These are phyloP conservation scores for Fabriciana adippe DNA, from an alignment of 2,888 invertebrate species.

Conservation along the genomic window DNA sequence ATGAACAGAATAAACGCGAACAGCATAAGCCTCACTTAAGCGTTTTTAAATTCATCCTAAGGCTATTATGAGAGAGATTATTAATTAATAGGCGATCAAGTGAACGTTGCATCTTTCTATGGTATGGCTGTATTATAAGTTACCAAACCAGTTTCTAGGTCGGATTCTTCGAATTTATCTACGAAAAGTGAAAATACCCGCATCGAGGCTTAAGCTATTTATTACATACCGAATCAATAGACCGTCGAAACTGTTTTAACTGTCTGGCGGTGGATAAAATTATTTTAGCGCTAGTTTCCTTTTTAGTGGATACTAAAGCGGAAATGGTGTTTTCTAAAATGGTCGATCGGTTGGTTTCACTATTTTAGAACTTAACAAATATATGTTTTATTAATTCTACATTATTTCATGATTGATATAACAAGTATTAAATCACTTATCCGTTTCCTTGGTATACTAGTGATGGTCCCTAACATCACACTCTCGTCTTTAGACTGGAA, in stretches of 20 bases:
- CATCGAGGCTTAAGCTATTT: constrained; percentile 36
- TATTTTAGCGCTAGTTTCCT: neutral
- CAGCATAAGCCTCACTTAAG: constrained; percentile 19
- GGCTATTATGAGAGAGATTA: constrained; percentile 23
- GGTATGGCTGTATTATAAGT: constrained; percentile 29
- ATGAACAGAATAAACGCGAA: constrained; percentile 3
- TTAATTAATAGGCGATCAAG: constrained; percentile 26
- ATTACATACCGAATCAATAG: constrained; percentile 32
- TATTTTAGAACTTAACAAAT: too few species aligned
- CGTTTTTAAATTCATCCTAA: constrained; percentile 6
- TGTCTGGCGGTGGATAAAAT: constrained; percentile 14
- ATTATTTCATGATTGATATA: too few species aligned
- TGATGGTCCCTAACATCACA: too few species aligned
- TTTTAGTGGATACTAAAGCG: neutral
- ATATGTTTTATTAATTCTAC: too few species aligned
- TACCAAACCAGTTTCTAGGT: constrained; percentile 51
- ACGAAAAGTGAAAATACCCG: constrained; percentile 70
- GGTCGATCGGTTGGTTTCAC: too few species aligned
- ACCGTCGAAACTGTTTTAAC: constrained; percentile 17
- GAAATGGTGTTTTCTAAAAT: too few species aligned
- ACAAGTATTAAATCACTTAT: too few species aligned
- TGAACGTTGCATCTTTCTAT: constrained; percentile 26
- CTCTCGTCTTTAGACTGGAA: too few species aligned
- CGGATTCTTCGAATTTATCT: constrained; percentile 52
- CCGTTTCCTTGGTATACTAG: too few species aligned